These are phyloP conservation scores for Proterorhinus semilunaris DNA, from an alignment of 2,113 vertebrate genomes.

Conservation along the genomic window DNA sequence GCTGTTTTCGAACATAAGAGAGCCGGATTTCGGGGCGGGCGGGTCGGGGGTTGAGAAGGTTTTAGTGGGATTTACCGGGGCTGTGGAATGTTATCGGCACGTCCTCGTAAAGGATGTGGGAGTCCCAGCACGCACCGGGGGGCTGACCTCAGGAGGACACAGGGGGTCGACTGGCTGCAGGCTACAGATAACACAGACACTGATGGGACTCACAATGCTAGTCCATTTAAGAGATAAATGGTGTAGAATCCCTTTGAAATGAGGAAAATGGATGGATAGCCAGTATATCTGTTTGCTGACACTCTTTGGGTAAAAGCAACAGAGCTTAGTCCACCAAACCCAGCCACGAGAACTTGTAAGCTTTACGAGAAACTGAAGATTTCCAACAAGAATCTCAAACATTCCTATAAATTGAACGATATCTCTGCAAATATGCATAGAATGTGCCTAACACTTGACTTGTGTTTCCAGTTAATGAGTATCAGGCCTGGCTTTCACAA, in stretches of 20 bases:
- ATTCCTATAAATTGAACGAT: neutral
- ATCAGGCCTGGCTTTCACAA: constrained; percentile 41
- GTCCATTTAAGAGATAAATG: too few relatives aligned
- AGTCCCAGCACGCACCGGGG: constrained; percentile 27
- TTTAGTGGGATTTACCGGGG: constrained; percentile 51
- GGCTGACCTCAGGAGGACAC: constrained; percentile 31
- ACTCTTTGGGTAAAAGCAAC: neutral
- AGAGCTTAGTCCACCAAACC: neutral
- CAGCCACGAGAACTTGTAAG: constrained; percentile 3
- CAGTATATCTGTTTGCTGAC: too few relatives aligned
- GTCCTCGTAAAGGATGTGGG: constrained; percentile 59
- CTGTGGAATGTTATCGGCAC: constrained; percentile 60
- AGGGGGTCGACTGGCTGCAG: constrained; percentile 36
- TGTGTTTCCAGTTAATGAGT: constrained; percentile 71
- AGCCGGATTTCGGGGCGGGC: neutral
- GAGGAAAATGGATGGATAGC: too few relatives aligned
- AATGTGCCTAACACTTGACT: constrained; percentile 41
- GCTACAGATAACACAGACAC: neutral
- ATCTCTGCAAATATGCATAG: neutral
- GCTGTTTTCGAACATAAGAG: constrained; percentile 65
- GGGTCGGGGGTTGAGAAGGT: neutral
- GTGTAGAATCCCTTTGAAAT: too few relatives aligned
- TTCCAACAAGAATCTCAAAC: neutral
- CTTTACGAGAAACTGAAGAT: neutral
- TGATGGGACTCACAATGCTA: too few relatives aligned